These are phyloP conservation scores for Atractosteus spatula DNA, from an alignment of 2,113 vertebrate genomes.

Conservation along the genomic window DNA sequence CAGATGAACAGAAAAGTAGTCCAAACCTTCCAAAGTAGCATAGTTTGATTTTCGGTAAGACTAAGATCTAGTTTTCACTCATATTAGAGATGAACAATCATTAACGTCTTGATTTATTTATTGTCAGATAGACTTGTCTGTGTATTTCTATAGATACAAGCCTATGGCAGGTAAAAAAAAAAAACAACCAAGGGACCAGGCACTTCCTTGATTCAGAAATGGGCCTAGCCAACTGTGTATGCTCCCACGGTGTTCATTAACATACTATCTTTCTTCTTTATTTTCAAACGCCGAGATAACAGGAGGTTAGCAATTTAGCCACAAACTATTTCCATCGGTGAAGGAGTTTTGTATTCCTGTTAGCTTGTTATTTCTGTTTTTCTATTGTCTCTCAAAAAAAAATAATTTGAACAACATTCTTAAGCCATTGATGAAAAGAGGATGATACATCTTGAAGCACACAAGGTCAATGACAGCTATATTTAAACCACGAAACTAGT, in stretches of 20 bases:
- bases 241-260: background rate
- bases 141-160: too few relatives aligned
- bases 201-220: background rate
- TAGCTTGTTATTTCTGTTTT: conserved; percentile 6
- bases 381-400: background rate
- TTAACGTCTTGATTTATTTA: too few relatives aligned
- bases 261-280: background rate
- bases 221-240: background rate
- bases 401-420: background rate
- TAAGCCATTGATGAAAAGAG: background rate
- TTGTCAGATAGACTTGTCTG: too few relatives aligned
- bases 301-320: background rate
- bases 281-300: background rate
- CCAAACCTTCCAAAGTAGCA: too few relatives aligned
- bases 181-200: background rate
- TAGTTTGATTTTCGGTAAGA: too few relatives aligned
- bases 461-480: background rate
- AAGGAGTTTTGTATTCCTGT: background rate
- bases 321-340: background rate
- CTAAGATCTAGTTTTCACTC: too few relatives aligned
- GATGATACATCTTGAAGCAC: background rate
- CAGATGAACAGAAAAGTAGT: too few relatives aligned
- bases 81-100: too few relatives aligned
- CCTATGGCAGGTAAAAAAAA: too few relatives aligned
- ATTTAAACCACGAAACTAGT: background rate